Evolutionary conservation across 2,113 vertebrate genomes (phyloP).

Genomic region (Petroica traversi): DNA sequence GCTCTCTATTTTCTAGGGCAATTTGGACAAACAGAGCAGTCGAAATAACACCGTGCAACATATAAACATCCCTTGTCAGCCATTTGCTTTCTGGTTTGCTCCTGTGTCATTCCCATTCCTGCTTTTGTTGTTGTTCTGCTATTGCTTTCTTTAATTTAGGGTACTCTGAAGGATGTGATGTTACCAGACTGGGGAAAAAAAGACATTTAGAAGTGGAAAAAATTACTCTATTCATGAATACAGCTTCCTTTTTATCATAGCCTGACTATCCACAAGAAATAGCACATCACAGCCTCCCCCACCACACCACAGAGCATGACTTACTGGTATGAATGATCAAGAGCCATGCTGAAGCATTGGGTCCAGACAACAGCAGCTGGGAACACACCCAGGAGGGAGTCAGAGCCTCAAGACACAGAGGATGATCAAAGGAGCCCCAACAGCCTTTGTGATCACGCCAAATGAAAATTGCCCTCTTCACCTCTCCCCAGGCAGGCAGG

Average conservation of each 20-base stretch:
- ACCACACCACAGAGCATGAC: background rate
- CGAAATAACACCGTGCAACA: background rate
- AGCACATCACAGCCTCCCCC: background rate
- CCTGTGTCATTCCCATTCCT: background rate
- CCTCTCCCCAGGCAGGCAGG: background rate
- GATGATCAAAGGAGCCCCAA: background rate
- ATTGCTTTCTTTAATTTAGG: background rate
- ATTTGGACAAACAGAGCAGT: background rate
- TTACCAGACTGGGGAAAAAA: background rate
- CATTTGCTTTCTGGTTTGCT: constrained; percentile 14
- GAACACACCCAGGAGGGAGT: background rate
- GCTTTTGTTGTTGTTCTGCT: background rate
- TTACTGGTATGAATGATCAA: background rate
- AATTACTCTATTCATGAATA: background rate
- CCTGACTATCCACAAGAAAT: background rate
- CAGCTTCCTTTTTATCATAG: background rate
- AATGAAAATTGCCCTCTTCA: background rate
- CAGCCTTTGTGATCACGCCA: background rate
- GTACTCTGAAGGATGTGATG: background rate
- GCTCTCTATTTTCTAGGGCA: background rate
- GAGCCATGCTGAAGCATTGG: fast-evolving
- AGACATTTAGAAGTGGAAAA: background rate
- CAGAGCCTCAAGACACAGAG: background rate
- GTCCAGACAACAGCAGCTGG: background rate
- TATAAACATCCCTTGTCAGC: constrained; percentile 4